Evolutionary conservation across 1,140 invertebrate genomes (phyloP), one percentile per base, ranked within the genome.

Genomic region (Macrobrachium nipponense): DNA sequence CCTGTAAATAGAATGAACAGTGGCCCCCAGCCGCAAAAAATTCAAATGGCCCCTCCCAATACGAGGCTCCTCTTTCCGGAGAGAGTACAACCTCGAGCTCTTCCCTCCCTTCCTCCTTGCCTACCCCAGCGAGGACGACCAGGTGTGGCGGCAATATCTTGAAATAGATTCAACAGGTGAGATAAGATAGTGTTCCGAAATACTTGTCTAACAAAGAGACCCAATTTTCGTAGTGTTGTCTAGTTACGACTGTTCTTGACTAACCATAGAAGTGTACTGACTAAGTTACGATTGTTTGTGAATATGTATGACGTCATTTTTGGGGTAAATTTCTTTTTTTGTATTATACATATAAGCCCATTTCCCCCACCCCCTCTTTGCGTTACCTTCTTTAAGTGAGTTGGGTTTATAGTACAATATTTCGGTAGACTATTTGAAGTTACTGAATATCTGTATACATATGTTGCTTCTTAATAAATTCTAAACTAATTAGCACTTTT

Each of bases 381-480:
- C 51, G 51, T 51, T 70, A 36, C 60, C 78, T 84, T 27, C 59
- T 84, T 85, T 79, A 44, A 79, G 70, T 77, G 82, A 75, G 76
- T 85, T 85, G 82, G 82, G 82, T 85, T 85, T 85, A 85, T 78
- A 76, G 78, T 79, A 85, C 75, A 85, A 85, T 85, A 85, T 85
- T 85, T 85, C 75, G 82, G 82, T 85, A 85, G 82, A 85, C 64
- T 85, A 77, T 85, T 85, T 62, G 78, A 85, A 76, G 61, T 85
- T 85, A 85, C 82, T 85, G 82, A 79, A 85, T 85, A 85, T 70
- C 82, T 85, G 82, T 85, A 85, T 60, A 85, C 82, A 85, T 85
- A 85, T 85, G 82, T 85, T 85, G 82, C 82, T 85, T 85, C 82
- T 79, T 70, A 82, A 85, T 85, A 85, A 85, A 85, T 85, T 85